Conservation (phyloP, 2,797 vertebrate species). For the Enteromius treurensis region DNA sequence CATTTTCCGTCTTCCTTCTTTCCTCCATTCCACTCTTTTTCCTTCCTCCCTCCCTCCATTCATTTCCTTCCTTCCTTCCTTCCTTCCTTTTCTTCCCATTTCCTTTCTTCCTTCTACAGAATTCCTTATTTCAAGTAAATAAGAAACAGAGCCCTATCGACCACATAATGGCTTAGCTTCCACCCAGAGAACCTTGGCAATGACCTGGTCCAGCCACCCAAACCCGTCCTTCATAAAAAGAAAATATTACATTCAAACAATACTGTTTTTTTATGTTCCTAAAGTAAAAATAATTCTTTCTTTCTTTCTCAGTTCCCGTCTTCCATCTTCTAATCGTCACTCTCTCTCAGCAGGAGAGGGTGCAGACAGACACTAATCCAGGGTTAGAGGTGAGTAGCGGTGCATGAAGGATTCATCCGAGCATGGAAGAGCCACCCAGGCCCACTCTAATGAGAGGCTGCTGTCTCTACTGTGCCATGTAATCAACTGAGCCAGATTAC, state of each 20-base stretch:
- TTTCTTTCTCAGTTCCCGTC: not conserved
- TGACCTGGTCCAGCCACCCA: not conserved
- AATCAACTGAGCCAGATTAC: conserved; percentile 62
- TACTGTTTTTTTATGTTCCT: not conserved
- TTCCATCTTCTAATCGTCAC: conserved; percentile 19
- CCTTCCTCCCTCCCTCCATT: not conserved
- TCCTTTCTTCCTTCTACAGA: not conserved
- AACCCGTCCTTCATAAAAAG: not conserved
- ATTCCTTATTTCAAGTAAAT: not conserved
- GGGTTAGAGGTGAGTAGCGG: conserved; percentile 42
- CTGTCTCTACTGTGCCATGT: conserved; percentile 52
- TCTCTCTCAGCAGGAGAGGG: conserved; percentile 45
- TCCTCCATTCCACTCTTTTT: not conserved
- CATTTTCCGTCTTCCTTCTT: too few species aligned
- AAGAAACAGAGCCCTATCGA: not conserved
- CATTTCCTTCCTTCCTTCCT: not conserved
- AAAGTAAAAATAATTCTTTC: not conserved
- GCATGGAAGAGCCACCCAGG: conserved; percentile 47
- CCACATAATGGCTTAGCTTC: not conserved
- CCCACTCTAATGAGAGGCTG: conserved; percentile 55
- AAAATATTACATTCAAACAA: not conserved
- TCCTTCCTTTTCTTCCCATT: too few species aligned
- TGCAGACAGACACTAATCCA: conserved; percentile 48
- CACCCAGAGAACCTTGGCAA: not conserved
- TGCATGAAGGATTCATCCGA: conserved; percentile 48